Percentiles rank a stretch among this genome's conserved stretches.
These are phyloP conservation scores for Leptopterna dolabrata DNA, from an alignment of 2,888 invertebrate species.

Conservation along the genomic window DNA sequence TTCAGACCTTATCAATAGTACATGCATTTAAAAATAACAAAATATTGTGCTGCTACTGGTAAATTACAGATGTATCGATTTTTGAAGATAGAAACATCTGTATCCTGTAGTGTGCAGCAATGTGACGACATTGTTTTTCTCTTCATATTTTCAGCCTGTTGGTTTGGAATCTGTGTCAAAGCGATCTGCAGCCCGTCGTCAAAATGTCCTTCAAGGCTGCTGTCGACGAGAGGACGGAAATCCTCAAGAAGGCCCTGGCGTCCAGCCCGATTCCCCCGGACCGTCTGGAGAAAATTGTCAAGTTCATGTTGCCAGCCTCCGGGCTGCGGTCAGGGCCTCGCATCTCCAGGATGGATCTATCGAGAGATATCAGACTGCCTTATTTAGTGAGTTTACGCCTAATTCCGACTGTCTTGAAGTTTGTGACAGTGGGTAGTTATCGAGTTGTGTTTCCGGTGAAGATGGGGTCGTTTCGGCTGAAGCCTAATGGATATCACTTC, in stretches of 20 bases:
- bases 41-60: too few relatives aligned
- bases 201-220: slow-evolving; percentile 65
- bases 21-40: too few relatives aligned
- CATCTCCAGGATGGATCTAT: slow-evolving; percentile 24
- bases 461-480: too few relatives aligned
- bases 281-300: not conserved
- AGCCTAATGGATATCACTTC: too few relatives aligned
- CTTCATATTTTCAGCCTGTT: slow-evolving; percentile 66
- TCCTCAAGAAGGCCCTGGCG: slow-evolving; percentile 9
- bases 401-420: too few relatives aligned
- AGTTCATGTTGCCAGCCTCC: slow-evolving; percentile 1
- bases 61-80: too few relatives aligned
- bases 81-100: too few relatives aligned
- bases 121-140: too few relatives aligned
- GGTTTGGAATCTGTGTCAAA: slow-evolving; percentile 70
- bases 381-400: slow-evolving; percentile 14
- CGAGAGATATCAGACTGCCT: slow-evolving; percentile 37
- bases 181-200: slow-evolving; percentile 69
- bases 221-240: not conserved
- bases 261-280: not conserved
- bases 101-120: too few relatives aligned
- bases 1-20: too few relatives aligned
- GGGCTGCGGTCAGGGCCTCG: not conserved
- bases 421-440: too few relatives aligned
- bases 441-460: too few relatives aligned